Percentiles rank a stretch among this genome's conserved stretches.
These are phyloP conservation scores for Danaus melanippus DNA, from an alignment of 1,140 invertebrate genomes.

Conservation along the genomic window DNA sequence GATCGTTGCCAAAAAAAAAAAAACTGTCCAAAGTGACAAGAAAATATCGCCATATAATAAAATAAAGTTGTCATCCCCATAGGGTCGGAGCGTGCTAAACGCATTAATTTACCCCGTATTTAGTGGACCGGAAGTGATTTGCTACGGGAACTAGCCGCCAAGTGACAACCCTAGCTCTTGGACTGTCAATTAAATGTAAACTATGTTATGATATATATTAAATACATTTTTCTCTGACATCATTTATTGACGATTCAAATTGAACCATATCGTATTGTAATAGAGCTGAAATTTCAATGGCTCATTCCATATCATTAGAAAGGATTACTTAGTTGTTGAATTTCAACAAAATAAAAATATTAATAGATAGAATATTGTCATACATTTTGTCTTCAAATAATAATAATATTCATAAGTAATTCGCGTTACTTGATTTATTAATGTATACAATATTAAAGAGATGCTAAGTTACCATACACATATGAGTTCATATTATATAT, in stretches of 20 bases:
- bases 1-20: slow-evolving; percentile 22
- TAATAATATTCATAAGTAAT: too few species aligned
- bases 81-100: slow-evolving; percentile 63
- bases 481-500: too few species aligned
- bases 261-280: slow-evolving; percentile 28
- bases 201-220: slow-evolving; percentile 2
- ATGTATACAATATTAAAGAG: too few species aligned
- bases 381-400: too few species aligned
- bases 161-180: slow-evolving; percentile 31
- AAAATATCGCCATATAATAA: slow-evolving; percentile 65
- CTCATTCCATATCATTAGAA: too few species aligned
- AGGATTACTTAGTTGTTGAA: too few species aligned
- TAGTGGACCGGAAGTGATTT: slow-evolving; percentile 71
- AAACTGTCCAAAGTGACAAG: slow-evolving; percentile 55
- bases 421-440: too few species aligned
- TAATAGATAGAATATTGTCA: too few species aligned
- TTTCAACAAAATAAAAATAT: too few species aligned
- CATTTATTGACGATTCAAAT: slow-evolving; percentile 31
- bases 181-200: slow-evolving; percentile 3
- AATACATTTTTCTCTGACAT: background rate
- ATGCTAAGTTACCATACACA: too few species aligned
- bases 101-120: slow-evolving; percentile 69
- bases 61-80: slow-evolving; percentile 70
- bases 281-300: too few species aligned
- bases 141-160: slow-evolving; percentile 64